These are phyloP conservation scores for Rhipidura dahli DNA, from an alignment of 2,113 vertebrate species.

Conservation along the genomic window DNA sequence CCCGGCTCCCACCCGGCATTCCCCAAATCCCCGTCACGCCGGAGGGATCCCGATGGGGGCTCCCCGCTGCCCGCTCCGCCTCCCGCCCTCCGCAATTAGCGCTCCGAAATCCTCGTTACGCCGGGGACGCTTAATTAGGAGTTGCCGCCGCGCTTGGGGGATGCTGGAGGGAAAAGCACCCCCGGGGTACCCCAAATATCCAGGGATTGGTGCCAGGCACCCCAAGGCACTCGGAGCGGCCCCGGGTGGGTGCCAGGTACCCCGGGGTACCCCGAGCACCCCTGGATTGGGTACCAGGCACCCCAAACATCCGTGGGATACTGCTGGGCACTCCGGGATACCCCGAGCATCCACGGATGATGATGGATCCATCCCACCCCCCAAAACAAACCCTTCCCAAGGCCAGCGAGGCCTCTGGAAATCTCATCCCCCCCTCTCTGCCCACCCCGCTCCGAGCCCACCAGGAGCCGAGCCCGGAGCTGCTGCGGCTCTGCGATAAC, in stretches of 20 bases:
- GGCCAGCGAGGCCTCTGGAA: neutral
- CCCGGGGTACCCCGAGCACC: neutral
- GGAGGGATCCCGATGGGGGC: fast-evolving
- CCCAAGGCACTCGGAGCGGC: fast-evolving
- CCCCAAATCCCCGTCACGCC: neutral
- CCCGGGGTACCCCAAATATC: neutral
- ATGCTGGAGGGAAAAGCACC: neutral
- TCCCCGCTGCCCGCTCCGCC: neutral
- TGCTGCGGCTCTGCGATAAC: neutral
- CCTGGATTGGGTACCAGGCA: fast-evolving
- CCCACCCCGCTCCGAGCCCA: neutral
- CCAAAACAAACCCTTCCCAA: fast-evolving
- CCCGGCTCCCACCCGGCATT: neutral
- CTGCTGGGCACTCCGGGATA: fast-evolving
- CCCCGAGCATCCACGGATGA: fast-evolving
- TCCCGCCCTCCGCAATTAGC: neutral
- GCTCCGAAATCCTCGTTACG: neutral
- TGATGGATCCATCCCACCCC: fast-evolving
- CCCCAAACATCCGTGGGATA: fast-evolving
- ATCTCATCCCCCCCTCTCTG: neutral
- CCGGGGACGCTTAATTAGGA: fast-evolving
- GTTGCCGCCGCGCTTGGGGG: fast-evolving
- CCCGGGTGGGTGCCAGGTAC: fast-evolving
- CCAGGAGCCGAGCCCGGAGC: neutral
- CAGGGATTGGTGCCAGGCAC: fast-evolving